Evolutionary conservation across 2,797 vertebrate species (phyloP).

Genomic region (Pseudochaenichthys georgianus): DNA sequence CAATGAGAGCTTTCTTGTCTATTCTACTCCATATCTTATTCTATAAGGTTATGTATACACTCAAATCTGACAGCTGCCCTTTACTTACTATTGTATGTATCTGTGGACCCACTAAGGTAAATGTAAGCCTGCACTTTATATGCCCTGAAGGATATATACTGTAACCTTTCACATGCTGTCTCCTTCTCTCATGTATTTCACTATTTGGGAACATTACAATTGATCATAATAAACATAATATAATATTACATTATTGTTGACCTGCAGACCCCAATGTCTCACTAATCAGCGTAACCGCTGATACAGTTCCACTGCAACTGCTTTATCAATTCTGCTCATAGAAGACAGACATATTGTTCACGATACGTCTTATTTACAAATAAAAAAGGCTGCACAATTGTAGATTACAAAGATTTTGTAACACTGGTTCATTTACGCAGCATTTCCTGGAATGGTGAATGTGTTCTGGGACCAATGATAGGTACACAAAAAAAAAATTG

Average conservation of each 20-base stretch:
- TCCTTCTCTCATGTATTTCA: neutral
- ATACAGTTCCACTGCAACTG: neutral
- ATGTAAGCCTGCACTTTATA: neutral
- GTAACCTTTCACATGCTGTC: neutral
- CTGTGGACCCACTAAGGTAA: neutral
- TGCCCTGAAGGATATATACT: neutral
- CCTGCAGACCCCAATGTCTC: neutral
- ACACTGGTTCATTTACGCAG: neutral
- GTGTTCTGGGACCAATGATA: neutral
- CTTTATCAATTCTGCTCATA: too few species aligned
- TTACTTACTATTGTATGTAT: neutral
- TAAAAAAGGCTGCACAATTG: neutral
- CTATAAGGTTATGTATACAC: neutral
- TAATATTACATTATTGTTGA: too few species aligned
- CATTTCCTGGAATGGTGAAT: too few species aligned
- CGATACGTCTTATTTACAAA: neutral
- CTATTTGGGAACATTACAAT: slow-evolving; percentile 1
- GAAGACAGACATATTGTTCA: too few species aligned
- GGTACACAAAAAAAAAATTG: neutral
- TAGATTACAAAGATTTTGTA: neutral
- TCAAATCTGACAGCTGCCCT: neutral
- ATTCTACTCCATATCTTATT: neutral
- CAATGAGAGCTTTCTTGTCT: neutral
- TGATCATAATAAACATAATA: neutral
- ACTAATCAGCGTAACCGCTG: neutral